phyloP scores from a whole-genome alignment of 2,113 vertebrate genomes.

The Benitochromis conjunctus region DNA sequence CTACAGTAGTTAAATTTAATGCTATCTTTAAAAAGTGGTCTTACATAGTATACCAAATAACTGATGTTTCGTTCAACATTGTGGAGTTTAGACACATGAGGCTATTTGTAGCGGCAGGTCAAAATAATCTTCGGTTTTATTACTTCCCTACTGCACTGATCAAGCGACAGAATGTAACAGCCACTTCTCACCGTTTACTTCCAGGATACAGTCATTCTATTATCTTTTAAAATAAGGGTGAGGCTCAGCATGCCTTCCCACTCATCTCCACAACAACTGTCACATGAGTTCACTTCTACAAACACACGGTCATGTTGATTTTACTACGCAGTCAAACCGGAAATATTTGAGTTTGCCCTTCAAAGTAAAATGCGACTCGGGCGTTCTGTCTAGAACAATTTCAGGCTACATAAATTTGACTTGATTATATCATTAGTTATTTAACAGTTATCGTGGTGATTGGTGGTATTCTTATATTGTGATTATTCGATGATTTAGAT shows the following conservation, averaged over 20 bases:
- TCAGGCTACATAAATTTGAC: background rate
- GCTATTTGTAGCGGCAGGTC: background rate
- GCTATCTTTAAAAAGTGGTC: background rate
- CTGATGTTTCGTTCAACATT: background rate
- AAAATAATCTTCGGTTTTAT: background rate
- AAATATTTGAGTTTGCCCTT: background rate
- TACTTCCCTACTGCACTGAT: background rate
- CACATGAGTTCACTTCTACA: conserved; percentile 39
- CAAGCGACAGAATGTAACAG: background rate
- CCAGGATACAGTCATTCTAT: background rate
- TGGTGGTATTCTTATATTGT: too few relatives aligned
- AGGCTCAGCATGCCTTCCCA: background rate
- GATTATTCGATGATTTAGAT: too few relatives aligned
- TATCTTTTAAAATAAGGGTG: background rate
- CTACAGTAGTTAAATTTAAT: background rate
- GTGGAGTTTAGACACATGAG: background rate
- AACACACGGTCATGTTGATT: background rate
- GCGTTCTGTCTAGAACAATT: background rate
- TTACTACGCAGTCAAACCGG: background rate
- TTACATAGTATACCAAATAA: background rate
- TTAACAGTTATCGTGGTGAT: background rate
- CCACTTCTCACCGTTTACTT: background rate
- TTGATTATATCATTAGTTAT: background rate
- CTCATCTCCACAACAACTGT: conserved; percentile 21
- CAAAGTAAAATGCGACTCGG: background rate